These are phyloP conservation scores for Epinephelus moara DNA, from an alignment of 2,113 vertebrate genomes.

Conservation along the genomic window DNA sequence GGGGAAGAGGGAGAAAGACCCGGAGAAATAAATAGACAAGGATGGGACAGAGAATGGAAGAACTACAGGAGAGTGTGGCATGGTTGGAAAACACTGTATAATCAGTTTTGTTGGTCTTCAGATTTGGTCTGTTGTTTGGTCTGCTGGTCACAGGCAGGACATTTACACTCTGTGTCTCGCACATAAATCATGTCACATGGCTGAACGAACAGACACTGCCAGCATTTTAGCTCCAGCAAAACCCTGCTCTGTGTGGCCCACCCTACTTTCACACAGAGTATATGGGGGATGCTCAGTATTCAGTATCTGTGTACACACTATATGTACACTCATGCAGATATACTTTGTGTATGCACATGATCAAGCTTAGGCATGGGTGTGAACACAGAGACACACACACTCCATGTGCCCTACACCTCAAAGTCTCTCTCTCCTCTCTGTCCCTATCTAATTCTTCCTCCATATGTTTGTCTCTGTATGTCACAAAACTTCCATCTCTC, in stretches of 20 bases:
- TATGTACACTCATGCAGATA: slow-evolving; percentile 10
- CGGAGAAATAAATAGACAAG: slow-evolving; percentile 36
- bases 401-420: background rate
- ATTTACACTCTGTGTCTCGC: slow-evolving; percentile 74
- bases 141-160: slow-evolving; percentile 77
- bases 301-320: slow-evolving; percentile 17
- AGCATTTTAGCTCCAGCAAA: slow-evolving; percentile 61
- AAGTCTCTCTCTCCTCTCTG: background rate
- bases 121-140: slow-evolving; percentile 62
- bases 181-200: slow-evolving; percentile 83
- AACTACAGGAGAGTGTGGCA: slow-evolving; percentile 8
- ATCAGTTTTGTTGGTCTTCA: slow-evolving; percentile 64
- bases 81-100: slow-evolving; percentile 60
- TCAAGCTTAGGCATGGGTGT: slow-evolving; percentile 4
- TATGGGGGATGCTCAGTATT: too few relatives aligned
- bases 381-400: slow-evolving; percentile 8
- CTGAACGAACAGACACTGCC: slow-evolving; percentile 70
- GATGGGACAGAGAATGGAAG: slow-evolving; percentile 19
- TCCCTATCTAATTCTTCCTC: background rate
- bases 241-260: slow-evolving; percentile 19
- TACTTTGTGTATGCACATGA: background rate
- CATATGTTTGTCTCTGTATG: background rate
- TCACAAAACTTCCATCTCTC: slow-evolving; percentile 12
- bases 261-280: slow-evolving; percentile 1
- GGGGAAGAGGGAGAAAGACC: background rate